Percentiles rank a stretch among this genome's conserved stretches.
Evolutionary conservation across 2,888 invertebrate species (phyloP).

Genomic region (Spodoptera picta): DNA sequence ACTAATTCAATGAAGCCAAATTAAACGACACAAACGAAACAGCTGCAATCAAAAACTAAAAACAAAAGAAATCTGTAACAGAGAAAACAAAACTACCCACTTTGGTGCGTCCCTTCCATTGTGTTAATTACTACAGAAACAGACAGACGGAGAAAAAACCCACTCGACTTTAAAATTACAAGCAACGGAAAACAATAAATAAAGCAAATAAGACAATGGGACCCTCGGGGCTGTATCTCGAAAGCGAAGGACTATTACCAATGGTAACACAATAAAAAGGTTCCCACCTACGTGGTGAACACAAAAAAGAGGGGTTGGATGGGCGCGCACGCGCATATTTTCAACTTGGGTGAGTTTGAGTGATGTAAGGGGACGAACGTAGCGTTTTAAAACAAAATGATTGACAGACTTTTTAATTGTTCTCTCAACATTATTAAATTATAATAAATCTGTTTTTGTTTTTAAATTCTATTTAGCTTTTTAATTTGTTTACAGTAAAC

Average conservation of each 20-base stretch:
- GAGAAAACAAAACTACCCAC: constrained; percentile 53
- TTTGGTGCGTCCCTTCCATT: constrained; percentile 62
- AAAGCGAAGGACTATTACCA: constrained; percentile 68
- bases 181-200: constrained; percentile 72
- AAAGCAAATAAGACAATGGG: constrained; percentile 71
- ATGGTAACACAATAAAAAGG: constrained; percentile 75
- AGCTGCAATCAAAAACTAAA: constrained; percentile 22
- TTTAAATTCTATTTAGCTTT: neutral
- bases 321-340: constrained; percentile 67
- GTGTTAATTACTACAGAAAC: constrained; percentile 72
- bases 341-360: constrained; percentile 44
- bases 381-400: neutral
- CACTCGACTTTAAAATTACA: constrained; percentile 75
- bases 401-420: constrained; percentile 12
- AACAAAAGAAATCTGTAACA: constrained; percentile 9
- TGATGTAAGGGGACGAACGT: constrained; percentile 26
- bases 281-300: constrained; percentile 70
- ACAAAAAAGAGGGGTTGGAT: constrained; percentile 65
- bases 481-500: no score
- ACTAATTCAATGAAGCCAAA: neutral
- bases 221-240: constrained; percentile 62
- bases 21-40: constrained; percentile 16
- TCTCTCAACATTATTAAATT: neutral
- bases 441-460: neutral
- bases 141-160: constrained; percentile 65